Conservation (phyloP, 2,113 vertebrate genomes). For the Laterallus jamaicensis region DNA sequence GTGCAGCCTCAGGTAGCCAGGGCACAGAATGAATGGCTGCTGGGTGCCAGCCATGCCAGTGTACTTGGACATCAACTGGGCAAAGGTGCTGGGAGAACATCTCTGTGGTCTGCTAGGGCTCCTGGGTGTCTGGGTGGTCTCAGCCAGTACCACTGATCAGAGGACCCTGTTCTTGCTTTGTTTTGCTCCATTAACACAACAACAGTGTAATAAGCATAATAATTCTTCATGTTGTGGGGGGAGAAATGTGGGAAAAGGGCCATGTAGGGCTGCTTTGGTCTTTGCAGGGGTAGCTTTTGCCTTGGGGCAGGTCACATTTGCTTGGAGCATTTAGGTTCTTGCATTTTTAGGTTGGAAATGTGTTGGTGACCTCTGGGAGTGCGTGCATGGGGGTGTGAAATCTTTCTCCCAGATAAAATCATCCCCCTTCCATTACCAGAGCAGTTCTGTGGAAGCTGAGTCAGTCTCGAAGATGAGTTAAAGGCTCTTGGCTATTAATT, state of each 20-base stretch:
- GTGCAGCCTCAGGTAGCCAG: background rate
- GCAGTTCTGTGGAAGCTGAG: background rate
- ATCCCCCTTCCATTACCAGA: background rate
- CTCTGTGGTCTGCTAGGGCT: background rate
- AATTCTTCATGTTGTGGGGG: background rate
- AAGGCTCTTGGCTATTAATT: conserved; percentile 22
- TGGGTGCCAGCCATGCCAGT: background rate
- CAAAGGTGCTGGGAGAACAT: background rate
- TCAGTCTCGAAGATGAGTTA: conserved; percentile 22
- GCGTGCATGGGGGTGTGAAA: background rate
- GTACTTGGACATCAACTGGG: background rate
- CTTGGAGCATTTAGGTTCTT: background rate
- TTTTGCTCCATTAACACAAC: background rate
- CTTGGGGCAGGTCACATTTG: background rate
- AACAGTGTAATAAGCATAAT: background rate
- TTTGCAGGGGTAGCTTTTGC: background rate
- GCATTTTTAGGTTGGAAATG: background rate
- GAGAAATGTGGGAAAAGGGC: background rate
- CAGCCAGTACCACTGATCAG: background rate
- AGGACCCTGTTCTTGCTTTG: background rate
- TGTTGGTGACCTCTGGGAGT: background rate
- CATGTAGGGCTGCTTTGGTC: background rate
- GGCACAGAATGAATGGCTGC: conserved; percentile 49
- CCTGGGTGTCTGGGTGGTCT: background rate
- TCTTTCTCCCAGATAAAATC: background rate